phyloP scores from a whole-genome alignment of 30 jellyfish, hydroid and myxozoan genomes.

The Aurelia sp. region DNA sequence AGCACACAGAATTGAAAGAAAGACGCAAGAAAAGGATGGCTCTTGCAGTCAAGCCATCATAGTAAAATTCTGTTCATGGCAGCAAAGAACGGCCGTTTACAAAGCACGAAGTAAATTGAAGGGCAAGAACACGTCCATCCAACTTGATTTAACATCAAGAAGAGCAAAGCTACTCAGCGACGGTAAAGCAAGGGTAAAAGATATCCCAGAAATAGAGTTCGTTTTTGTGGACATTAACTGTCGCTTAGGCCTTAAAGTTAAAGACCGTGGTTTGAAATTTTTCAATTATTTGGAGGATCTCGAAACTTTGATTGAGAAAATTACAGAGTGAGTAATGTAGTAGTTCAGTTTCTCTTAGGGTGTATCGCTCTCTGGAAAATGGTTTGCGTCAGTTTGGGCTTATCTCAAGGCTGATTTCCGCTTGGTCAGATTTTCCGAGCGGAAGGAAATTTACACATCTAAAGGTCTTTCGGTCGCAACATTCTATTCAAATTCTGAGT shows the following conservation, averaged over 20 bases:
- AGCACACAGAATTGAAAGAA: slow-evolving; percentile 36
- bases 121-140: slow-evolving; percentile 27
- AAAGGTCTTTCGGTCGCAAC: too few relatives aligned
- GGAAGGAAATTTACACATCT: neutral
- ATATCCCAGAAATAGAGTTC: slow-evolving; percentile 11
- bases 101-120: neutral
- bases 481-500: too few relatives aligned
- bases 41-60: slow-evolving; percentile 29
- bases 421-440: too few relatives aligned
- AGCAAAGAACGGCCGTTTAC: slow-evolving; percentile 17
- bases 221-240: slow-evolving; percentile 17
- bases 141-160: slow-evolving; percentile 9
- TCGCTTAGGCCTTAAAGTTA: slow-evolving; percentile 15
- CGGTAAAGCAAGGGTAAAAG: slow-evolving; percentile 11
- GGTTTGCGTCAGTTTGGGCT: neutral
- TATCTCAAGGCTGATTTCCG: neutral
- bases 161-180: slow-evolving; percentile 22
- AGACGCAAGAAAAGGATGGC: slow-evolving; percentile 14
- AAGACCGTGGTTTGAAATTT: slow-evolving; percentile 1
- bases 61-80: slow-evolving; percentile 17
- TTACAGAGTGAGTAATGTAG: slow-evolving; percentile 1
- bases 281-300: slow-evolving; percentile 13
- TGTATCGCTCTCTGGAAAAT: slow-evolving; percentile 21
- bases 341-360: neutral
- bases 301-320: neutral